Evolutionary conservation across 1,140 invertebrate genomes (phyloP).

Genomic region (Drosophila quadrilineata): DNA sequence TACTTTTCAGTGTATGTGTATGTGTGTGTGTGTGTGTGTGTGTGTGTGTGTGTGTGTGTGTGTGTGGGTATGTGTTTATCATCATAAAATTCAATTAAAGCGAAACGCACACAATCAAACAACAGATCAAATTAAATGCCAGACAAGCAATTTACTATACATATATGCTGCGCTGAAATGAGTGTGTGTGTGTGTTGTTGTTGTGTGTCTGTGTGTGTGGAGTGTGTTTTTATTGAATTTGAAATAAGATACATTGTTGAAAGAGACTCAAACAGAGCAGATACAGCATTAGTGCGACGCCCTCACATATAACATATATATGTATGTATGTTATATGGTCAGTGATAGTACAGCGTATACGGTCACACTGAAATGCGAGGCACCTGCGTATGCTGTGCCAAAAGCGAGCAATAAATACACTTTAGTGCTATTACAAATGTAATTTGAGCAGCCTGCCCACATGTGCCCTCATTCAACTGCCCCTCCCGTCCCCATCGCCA

Average conservation of each 20-base stretch:
- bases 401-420: conserved; percentile 29
- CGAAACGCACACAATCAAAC: conserved; percentile 74
- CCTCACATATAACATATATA: no score
- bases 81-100: conserved; percentile 78
- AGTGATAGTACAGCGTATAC: no score
- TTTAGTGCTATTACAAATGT: conserved; percentile 26
- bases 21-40: not conserved
- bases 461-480: no score
- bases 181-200: conserved; percentile 31
- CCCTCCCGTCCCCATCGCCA: no score
- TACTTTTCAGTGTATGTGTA: not conserved
- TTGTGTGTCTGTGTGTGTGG: conserved; percentile 16
- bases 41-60: conserved; percentile 1
- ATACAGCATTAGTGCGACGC: no score
- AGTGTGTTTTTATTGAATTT: conserved; percentile 40
- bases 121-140: conserved; percentile 79
- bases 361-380: conserved; percentile 28
- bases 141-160: conserved; percentile 72
- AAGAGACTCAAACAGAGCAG: conserved; percentile 15
- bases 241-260: conserved; percentile 40
- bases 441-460: conserved; percentile 24
- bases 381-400: conserved; percentile 20
- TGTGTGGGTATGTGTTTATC: conserved; percentile 52
- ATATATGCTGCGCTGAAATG: conserved; percentile 36
- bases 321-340: no score